Evolutionary conservation across 2,797 vertebrate species (phyloP).

Genomic region (Coregonus sp.): DNA sequence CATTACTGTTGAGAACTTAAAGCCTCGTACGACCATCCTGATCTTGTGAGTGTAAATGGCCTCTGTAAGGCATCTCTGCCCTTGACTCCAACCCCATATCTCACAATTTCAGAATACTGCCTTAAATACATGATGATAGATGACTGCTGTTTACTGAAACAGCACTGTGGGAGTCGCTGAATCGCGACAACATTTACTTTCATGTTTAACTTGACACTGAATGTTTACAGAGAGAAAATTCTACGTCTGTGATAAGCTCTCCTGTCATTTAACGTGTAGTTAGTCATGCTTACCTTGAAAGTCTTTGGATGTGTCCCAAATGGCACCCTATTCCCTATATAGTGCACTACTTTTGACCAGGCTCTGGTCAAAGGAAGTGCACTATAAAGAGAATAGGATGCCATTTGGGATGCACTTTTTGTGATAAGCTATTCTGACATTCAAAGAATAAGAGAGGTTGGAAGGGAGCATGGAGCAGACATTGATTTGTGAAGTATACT

Average conservation of each 20-base stretch:
- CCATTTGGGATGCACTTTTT: conserved; percentile 17
- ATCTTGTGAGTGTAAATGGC: too few species aligned
- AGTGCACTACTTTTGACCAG: neutral
- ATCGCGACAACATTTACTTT: conserved; percentile 71
- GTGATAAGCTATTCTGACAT: conserved; percentile 67
- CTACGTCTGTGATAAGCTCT: too few species aligned
- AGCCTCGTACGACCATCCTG: too few species aligned
- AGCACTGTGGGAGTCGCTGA: conserved; percentile 49
- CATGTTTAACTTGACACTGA: conserved; percentile 71
- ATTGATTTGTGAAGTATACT: conserved; percentile 73
- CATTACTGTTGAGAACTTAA: neutral
- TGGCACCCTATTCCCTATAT: neutral
- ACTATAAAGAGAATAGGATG: neutral
- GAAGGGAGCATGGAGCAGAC: conserved; percentile 40
- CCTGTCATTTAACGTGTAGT: conserved; percentile 35
- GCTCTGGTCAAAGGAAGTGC: neutral
- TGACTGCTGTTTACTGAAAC: conserved; percentile 35
- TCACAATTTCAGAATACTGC: conserved; percentile 48
- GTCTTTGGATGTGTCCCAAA: neutral
- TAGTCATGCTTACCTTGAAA: neutral
- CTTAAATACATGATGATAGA: conserved; percentile 55
- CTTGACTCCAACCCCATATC: conserved; percentile 61
- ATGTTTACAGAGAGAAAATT: conserved; percentile 15
- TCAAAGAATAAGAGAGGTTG: conserved; percentile 64
- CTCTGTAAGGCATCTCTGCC: conserved; percentile 41